phyloP scores from a whole-genome alignment of 1,140 invertebrate genomes.

The Neodiprion fabricii region DNA sequence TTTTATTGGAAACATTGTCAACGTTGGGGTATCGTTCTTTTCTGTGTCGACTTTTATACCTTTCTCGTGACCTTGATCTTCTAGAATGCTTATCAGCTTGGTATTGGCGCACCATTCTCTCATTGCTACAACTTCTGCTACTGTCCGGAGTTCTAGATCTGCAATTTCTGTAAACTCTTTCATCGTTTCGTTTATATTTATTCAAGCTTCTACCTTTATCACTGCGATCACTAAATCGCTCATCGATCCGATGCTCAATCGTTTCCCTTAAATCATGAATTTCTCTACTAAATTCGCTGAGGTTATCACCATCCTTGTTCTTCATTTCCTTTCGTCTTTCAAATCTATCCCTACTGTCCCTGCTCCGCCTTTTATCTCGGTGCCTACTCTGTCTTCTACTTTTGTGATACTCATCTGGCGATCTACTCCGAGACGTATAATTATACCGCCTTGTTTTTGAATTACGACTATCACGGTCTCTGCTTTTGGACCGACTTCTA shows the following conservation, averaged over 20 bases:
- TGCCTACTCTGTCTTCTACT: conserved; percentile 14
- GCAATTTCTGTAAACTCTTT: neutral
- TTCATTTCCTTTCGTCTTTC: conserved; percentile 9
- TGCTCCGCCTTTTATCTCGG: conserved; percentile 6
- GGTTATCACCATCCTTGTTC: conserved; percentile 14
- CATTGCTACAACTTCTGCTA: neutral
- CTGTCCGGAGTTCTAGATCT: conserved; percentile 3
- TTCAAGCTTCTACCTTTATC: neutral
- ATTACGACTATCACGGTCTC: conserved; percentile 6
- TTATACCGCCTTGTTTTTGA: conserved; percentile 11
- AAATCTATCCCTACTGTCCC: conserved; percentile 12
- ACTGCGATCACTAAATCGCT: neutral
- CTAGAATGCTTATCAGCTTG: neutral
- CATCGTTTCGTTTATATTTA: neutral
- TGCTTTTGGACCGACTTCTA: conserved; percentile 16
- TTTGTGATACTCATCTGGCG: conserved; percentile 19
- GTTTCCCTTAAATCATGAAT: conserved; percentile 11
- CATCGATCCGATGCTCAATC: neutral
- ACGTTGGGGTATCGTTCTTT: neutral
- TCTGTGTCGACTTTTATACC: neutral
- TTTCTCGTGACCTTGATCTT: neutral
- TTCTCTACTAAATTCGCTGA: conserved; percentile 7
- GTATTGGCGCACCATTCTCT: neutral
- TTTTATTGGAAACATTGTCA: neutral
- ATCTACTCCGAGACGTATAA: conserved; percentile 21